Evolutionary conservation across 2,113 vertebrate genomes (phyloP), one percentile per base, ranked within the genome.

Genomic region (Litocranius walleri): DNA sequence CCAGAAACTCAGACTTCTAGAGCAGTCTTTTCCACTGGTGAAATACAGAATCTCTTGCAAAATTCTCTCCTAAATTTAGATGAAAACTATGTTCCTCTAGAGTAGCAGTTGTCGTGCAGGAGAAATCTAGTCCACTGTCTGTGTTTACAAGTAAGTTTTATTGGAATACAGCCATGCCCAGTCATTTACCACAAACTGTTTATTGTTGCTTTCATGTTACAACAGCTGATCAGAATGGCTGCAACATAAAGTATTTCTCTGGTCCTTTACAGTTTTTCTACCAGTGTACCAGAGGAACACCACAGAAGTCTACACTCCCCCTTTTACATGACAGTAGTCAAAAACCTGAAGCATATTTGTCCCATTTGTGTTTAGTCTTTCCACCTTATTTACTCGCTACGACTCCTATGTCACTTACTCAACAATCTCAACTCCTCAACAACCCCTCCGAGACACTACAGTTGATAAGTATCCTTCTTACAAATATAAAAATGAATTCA

Each of bases 401-500:
- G 62, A 36, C 33, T 95, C 50, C 74, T 52, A 77, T 25, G 25
- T 88, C 50, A 92, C 43, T 88, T 36, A 92, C 19, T 50, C 48
- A 48, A 48, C 48, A 48, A 64, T 40, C 16, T 83, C 45, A 91
- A 91, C 91, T 95, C 33, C 45, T 95, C 95, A 90, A 54, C 29
- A 78, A 59, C 50, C 17, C 80, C 80, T 50, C 52, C 14, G 6
- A 82, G 25, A n/a, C 13, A 77, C 2, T 54, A n/a, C 1, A 78
- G 27, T n/a, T 90, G 45, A 81, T 50, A 43, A 77, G 21, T 71
- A 50, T 56, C 5, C 8, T 57, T 92, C 57, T 77, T 61, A 36
- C n/a, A 92, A 91, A 40, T 78, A 57, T 33, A 13, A 90, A 95
- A 91, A 93, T 84, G 33, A 94, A 93, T 82, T 84, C 30, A 89